A percentile compares a stretch with the other conserved stretches of the same genome.
Conservation (phyloP, 37 sponge, comb jelly and placozoan species). For the Bolinopsis microptera region DNA sequence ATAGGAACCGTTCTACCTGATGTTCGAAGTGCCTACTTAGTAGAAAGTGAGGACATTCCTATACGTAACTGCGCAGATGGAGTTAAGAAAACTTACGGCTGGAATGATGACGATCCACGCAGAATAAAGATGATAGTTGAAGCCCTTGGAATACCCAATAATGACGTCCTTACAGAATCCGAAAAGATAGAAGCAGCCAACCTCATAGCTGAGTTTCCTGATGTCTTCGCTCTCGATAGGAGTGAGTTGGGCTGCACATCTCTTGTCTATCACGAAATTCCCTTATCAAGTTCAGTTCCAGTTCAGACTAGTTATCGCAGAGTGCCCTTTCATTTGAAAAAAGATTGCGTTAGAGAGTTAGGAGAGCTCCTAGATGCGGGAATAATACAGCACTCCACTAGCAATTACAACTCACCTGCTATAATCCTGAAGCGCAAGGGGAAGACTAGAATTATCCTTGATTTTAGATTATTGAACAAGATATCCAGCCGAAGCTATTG, state of each 20-base stretch:
- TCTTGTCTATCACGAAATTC: constrained; percentile 68
- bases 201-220: neutral
- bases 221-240: neutral
- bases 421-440: constrained; percentile 72
- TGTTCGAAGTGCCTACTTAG: neutral
- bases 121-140: neutral
- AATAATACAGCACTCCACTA: constrained; percentile 70
- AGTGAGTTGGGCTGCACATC: constrained; percentile 65
- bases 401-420: constrained; percentile 75
- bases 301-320: constrained; percentile 67
- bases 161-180: neutral
- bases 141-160: neutral
- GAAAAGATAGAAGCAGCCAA: neutral
- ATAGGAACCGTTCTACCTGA: neutral
- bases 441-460: constrained; percentile 70
- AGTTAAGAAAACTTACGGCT: neutral
- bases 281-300: neutral
- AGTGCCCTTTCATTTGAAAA: constrained; percentile 70
- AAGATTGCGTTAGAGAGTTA: constrained; percentile 68
- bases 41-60: neutral
- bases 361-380: constrained; percentile 72
- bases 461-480: constrained; percentile 76
- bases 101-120: neutral
- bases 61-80: too few species aligned
- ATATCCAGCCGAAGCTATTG: constrained; percentile 71